Evolutionary conservation across 2,113 vertebrate species (phyloP).

Genomic region (Eretmochelys imbricata): DNA sequence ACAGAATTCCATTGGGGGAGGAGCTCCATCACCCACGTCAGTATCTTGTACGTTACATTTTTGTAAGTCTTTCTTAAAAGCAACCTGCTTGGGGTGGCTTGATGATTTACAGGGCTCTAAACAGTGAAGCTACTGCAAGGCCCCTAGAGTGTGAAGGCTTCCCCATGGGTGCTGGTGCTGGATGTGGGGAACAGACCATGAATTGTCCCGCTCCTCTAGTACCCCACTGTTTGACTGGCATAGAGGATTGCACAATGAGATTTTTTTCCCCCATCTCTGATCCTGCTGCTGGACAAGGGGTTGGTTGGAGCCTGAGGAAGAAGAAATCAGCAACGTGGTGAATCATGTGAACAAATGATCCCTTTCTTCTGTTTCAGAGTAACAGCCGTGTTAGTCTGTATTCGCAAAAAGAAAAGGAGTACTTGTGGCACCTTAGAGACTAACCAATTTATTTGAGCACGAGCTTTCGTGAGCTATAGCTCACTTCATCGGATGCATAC

Average conservation of each 20-base stretch:
- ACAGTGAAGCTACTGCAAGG: neutral
- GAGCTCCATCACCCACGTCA: neutral
- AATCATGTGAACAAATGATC: neutral
- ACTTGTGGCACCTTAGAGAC: no score
- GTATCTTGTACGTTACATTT: neutral
- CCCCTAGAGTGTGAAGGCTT: neutral
- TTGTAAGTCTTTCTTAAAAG: neutral
- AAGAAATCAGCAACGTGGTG: neutral
- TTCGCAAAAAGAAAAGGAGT: no score
- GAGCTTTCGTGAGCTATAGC: no score
- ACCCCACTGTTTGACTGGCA: neutral
- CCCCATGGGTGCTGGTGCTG: neutral
- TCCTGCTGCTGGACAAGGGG: neutral
- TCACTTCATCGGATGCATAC: no score
- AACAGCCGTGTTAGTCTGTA: no score
- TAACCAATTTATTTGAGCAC: no score
- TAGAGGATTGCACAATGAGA: neutral
- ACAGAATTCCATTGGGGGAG: neutral
- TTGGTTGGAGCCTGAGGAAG: neutral
- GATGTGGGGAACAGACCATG: neutral
- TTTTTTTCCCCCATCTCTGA: neutral
- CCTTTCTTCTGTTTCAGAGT: neutral
- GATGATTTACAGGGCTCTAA: constrained; percentile 2
- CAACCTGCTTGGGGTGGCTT: neutral
- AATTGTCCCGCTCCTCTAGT: neutral